Evolutionary conservation across 2,113 vertebrate genomes (phyloP).

Genomic region (Lanius ludovicianus): DNA sequence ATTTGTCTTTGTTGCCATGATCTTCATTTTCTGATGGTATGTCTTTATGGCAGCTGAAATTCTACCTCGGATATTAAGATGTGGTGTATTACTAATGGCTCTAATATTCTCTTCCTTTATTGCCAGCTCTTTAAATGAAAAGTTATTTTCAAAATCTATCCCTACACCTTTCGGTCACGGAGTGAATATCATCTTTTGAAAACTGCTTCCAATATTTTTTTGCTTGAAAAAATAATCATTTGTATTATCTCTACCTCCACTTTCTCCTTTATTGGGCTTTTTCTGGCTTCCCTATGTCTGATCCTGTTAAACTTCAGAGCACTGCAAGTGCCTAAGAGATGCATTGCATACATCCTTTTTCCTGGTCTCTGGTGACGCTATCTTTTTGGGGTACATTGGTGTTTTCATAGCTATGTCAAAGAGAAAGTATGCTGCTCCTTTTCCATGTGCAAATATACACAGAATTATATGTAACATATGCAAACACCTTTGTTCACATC

Average conservation of each 20-base stretch:
- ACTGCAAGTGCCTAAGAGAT: neutral
- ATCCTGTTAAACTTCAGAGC: neutral
- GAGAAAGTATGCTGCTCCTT: neutral
- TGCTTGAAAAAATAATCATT: neutral
- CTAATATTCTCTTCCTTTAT: neutral
- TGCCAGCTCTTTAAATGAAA: neutral
- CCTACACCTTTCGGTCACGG: neutral
- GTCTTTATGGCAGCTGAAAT: neutral
- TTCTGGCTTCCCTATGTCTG: neutral
- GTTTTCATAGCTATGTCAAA: neutral
- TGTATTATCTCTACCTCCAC: neutral
- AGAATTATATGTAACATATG: rapidly evolving
- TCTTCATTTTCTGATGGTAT: neutral
- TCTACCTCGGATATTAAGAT: neutral
- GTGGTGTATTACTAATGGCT: neutral
- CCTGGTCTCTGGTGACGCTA: neutral
- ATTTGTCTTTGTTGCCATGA: neutral
- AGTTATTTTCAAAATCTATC: neutral
- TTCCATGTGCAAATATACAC: neutral
- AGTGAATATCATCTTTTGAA: neutral
- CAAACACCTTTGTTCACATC: neutral
- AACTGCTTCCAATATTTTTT: neutral
- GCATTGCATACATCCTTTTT: neutral
- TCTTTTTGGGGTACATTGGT: neutral
- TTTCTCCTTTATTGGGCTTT: neutral